These are phyloP conservation scores for Chionodraco myersi DNA, from an alignment of 2,113 vertebrate genomes.

Conservation along the genomic window DNA sequence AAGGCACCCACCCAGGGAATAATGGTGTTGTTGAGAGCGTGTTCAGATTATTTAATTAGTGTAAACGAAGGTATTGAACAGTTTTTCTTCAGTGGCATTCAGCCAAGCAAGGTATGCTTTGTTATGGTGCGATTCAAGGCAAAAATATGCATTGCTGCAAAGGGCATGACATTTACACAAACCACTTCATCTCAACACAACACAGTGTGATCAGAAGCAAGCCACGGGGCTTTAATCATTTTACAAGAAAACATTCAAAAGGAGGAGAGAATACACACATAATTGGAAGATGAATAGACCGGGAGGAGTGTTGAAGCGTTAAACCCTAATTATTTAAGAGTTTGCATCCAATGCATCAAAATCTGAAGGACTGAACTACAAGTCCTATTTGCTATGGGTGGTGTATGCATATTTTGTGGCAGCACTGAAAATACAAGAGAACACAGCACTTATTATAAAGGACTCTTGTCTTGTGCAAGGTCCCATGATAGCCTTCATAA, in stretches of 20 bases:
- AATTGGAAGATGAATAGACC: slow-evolving; percentile 2
- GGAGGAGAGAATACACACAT: not conserved
- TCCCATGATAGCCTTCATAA: slow-evolving; percentile 76
- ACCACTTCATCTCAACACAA: slow-evolving; percentile 27
- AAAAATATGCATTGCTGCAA: slow-evolving; percentile 15
- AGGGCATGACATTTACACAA: slow-evolving; percentile 61
- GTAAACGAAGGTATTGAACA: slow-evolving; percentile 29
- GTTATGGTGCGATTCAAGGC: slow-evolving; percentile 16
- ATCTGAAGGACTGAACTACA: slow-evolving; percentile 19
- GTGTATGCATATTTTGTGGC: slow-evolving; percentile 54
- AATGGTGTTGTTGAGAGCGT: slow-evolving; percentile 1
- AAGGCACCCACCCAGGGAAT: slow-evolving; percentile 5
- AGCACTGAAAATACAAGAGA: slow-evolving; percentile 54
- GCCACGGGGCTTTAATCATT: slow-evolving; percentile 1
- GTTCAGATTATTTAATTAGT: not conserved
- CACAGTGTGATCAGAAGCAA: slow-evolving; percentile 17
- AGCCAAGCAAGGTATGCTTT: slow-evolving; percentile 22
- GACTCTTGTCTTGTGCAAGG: slow-evolving; percentile 67
- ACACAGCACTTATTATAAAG: slow-evolving; percentile 70
- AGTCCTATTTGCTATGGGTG: slow-evolving; percentile 37
- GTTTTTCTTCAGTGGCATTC: not conserved
- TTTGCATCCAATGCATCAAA: slow-evolving; percentile 44
- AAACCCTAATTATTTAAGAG: slow-evolving; percentile 3
- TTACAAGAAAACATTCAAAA: not conserved
- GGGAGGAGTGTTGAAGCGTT: not conserved